phyloP scores from a whole-genome alignment of 1,140 invertebrate species.

The Brachionus rubens region DNA sequence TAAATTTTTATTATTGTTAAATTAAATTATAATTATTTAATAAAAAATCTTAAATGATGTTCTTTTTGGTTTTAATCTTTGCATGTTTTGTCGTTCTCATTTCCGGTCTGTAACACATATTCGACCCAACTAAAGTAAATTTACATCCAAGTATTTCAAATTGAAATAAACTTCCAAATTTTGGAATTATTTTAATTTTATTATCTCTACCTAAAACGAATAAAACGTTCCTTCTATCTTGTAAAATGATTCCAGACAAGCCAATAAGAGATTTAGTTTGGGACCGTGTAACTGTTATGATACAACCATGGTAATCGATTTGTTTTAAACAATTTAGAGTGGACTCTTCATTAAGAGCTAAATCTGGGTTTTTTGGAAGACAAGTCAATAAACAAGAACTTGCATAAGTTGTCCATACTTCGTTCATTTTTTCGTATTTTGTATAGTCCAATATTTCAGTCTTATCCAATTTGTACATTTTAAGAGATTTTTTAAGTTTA shows the following conservation, averaged over 20 bases:
- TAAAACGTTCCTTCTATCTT: conserved; percentile 43
- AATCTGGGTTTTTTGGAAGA: background rate
- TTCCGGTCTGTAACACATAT: conserved; percentile 42
- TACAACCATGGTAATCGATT: conserved; percentile 43
- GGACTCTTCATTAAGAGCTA: background rate
- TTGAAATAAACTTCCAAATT: conserved; percentile 41
- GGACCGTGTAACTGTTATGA: background rate
- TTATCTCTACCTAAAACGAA: background rate
- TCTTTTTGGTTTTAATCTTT: conserved; percentile 40
- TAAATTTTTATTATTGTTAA: too few relatives aligned
- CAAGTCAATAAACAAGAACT: conserved; percentile 10
- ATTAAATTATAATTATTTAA: too few relatives aligned
- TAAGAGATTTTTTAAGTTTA: conserved; percentile 32
- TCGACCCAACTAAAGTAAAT: conserved; percentile 41
- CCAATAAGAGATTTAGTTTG: background rate
- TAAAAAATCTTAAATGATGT: background rate
- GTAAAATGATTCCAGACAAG: conserved; percentile 28
- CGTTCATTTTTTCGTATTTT: conserved; percentile 36
- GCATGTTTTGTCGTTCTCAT: conserved; percentile 45
- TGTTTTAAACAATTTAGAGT: conserved; percentile 42
- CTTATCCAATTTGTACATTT: conserved; percentile 31
- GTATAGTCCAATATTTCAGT: background rate
- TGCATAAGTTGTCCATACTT: conserved; percentile 24
- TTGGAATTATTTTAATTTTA: conserved; percentile 29
- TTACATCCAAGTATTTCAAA: conserved; percentile 35